Base-by-base conservation (phyloP, 1,140 invertebrate genomes). In the Eueides isabella region DNA sequence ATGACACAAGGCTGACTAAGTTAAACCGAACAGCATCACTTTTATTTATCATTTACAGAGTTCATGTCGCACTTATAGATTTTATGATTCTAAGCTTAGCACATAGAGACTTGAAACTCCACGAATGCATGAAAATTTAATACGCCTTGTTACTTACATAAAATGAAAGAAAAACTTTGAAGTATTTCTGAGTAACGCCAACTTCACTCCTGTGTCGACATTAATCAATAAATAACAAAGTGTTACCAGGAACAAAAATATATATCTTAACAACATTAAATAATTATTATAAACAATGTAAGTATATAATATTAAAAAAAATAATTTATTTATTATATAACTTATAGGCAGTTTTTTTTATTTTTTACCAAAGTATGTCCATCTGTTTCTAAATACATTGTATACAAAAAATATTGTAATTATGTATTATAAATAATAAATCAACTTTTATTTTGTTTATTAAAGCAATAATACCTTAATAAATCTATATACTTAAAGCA, bases 101-200 rank as follows among this genome's bases (percentile, higher is more conserved):
- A 75, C 76, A 74, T 75, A 67, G 55, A 63, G 65, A 75, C 76
- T 80, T 74, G 67, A 79, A 75, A 41, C 61, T 70, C 63, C 61
- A 74, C 78, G 55, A 71, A 80, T 71, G 70, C 70, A 79, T 79
- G 75, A 84, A 85, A 86, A 85, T 80, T 79, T 84, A 77, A 84
- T 86, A 84, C 80, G 76, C 78, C 71, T 84, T 66, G 80, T 82
- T 90, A 88, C 86, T 91, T 90, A 91, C 89, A 80, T 88, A 86
- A 83, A 89, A 86, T 83, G 81, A 89, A 87, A 87, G 79, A 88
- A 90, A 88, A 35, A 86, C 83, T 86, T 84, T 80, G 78, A 71
- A 80, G 72, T 73, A 78, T 69, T 88, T 90, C 86, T 77, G 75
- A 83, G 85, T 85, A 91, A 84, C 80, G 84, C 88, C 85, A 90